Base-by-base conservation (phyloP, 2,113 vertebrate species). In the Cygnus buccinator region DNA sequence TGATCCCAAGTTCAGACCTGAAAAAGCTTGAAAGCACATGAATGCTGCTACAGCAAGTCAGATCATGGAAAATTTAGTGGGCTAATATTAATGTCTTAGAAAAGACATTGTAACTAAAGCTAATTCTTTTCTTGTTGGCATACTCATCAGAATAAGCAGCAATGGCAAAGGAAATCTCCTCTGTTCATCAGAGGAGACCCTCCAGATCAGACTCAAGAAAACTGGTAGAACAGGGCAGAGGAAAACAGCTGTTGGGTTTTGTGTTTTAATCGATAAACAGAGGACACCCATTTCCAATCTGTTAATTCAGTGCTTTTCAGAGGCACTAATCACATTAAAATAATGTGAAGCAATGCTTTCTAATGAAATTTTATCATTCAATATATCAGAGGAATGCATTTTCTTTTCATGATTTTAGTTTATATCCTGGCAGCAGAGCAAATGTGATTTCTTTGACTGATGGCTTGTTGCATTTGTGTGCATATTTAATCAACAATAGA, bases 371-470 rank as follows among this genome's bases (percentile, higher is more conserved):
- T 33, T 91, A 89, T 94, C 71, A 86, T 82, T 90, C 86, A 93
- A 7, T 83, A 61, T 87, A 96, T 94, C 90, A 93, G 94, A 96
- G 77, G 75, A 94, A 94, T 78, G 57, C 20, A 85, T 94, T 94
- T 76, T 87, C 39, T 93, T 96, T 89, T 88, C 55, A 93, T 89
- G 61, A 97, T 97, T 97, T 97, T 94, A 46, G 91, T 94, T 96
- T 96, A 91, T 93, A 96, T 93, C 86, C 85, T 96, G 75, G 87
- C 86, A 97, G 91, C 92, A 90, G 63, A 96, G 84, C 43, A 93
- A 96, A 97, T 95, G 89, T 62, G 84, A 97, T 96, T 97, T 96
- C 75, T 97, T 91, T 95, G 95, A 97, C 68, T 96, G 95, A 97
- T 97, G 93, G 81, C 84, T 86, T 94, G 78, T 95, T 97, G 93